Conservation (phyloP, 2,113 vertebrate genomes). For the Piliocolobus tephrosceles region DNA sequence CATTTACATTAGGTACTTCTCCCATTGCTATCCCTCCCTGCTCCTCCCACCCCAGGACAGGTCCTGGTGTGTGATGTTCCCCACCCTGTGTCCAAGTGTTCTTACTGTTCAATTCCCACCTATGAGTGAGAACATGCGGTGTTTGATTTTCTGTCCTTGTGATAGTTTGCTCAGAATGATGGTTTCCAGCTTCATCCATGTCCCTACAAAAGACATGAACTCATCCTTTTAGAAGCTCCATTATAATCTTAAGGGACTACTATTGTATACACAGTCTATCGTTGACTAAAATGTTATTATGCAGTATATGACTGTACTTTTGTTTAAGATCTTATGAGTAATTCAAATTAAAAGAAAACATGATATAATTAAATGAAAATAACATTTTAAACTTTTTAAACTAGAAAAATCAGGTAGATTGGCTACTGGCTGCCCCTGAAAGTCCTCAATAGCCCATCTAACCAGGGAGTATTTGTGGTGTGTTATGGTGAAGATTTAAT, state of each 20-base stretch:
- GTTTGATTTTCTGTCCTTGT: too few relatives aligned
- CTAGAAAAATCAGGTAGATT: slow-evolving; percentile 1
- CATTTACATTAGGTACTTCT: too few relatives aligned
- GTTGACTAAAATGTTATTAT: background rate
- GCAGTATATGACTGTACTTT: background rate
- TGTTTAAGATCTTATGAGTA: background rate
- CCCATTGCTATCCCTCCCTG: too few relatives aligned
- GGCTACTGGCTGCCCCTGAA: background rate
- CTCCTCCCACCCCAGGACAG: too few relatives aligned
- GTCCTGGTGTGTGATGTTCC: too few relatives aligned
- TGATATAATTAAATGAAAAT: background rate
- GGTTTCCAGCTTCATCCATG: too few relatives aligned
- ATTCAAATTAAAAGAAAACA: background rate
- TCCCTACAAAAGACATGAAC: too few relatives aligned
- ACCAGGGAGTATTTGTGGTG: background rate
- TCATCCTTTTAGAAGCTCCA: background rate
- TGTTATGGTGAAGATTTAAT: background rate
- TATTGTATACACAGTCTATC: background rate
- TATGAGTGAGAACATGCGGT: too few relatives aligned
- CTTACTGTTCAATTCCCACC: too few relatives aligned
- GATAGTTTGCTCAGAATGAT: too few relatives aligned
- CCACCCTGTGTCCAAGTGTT: too few relatives aligned
- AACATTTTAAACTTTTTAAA: background rate
- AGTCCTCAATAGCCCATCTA: background rate
- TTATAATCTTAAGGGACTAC: background rate